A percentile compares a stretch with the other conserved stretches of the same genome.
Evolutionary conservation across 2,888 invertebrate species (phyloP).

Genomic region (Graphium colonna): DNA sequence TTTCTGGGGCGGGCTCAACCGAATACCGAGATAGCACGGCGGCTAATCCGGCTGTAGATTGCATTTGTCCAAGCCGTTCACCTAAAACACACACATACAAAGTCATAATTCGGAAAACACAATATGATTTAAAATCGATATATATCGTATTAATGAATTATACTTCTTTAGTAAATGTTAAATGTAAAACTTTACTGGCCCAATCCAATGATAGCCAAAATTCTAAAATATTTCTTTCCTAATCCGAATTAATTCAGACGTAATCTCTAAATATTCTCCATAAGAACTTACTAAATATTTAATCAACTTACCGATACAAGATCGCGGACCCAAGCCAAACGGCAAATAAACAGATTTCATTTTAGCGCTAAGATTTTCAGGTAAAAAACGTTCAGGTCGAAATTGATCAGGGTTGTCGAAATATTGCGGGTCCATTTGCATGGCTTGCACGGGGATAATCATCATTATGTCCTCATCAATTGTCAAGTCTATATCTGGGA

Average conservation of each 20-base stretch:
- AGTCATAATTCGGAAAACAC: no score
- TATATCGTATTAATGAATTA: no score
- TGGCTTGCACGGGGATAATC: constrained; percentile 49
- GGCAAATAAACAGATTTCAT: constrained; percentile 48
- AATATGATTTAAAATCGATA: no score
- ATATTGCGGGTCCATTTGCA: constrained; percentile 55
- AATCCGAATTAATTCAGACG: no score
- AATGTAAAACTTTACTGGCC: no score
- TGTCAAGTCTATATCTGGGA: constrained; percentile 42
- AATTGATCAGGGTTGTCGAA: constrained; percentile 50
- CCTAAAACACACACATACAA: no score
- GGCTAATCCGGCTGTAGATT: constrained; percentile 60
- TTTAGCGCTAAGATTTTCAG: constrained; percentile 26
- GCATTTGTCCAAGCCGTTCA: constrained; percentile 58
- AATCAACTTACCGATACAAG: constrained; percentile 50
- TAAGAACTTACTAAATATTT: no score
- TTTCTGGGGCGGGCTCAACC: constrained; percentile 46
- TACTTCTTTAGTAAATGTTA: no score
- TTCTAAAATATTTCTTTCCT: no score
- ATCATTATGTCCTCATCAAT: constrained; percentile 54
- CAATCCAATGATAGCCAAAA: no score
- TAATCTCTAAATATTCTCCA: no score
- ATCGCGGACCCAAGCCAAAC: constrained; percentile 57
- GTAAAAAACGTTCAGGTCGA: constrained; percentile 45
- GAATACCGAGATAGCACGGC: constrained; percentile 49